phyloP scores from a whole-genome alignment of 1,140 invertebrate genomes.

The Anastrepha obliqua region DNA sequence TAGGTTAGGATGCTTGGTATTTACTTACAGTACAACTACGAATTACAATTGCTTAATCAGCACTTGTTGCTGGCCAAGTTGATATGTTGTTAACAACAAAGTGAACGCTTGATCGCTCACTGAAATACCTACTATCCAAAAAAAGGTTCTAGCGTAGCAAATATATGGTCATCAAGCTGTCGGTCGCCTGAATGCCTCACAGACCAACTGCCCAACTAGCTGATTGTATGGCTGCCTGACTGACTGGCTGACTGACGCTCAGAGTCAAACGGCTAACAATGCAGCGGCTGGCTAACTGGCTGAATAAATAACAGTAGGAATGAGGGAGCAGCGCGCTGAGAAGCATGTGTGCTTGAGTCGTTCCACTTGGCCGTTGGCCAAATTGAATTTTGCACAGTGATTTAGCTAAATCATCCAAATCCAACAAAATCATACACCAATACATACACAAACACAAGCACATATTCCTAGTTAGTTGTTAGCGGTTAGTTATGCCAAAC shows the following conservation, averaged over 20 bases:
- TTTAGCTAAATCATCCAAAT: conserved; percentile 51
- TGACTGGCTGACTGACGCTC: not conserved
- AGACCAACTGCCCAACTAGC: not conserved
- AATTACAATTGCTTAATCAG: conserved; percentile 47
- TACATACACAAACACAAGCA: not conserved
- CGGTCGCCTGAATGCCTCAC: not conserved
- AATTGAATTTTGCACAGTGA: conserved; percentile 53
- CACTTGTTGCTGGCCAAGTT: conserved; percentile 42
- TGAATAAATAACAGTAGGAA: not conserved
- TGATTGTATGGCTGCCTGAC: not conserved
- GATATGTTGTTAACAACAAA: conserved; percentile 47
- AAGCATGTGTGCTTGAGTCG: conserved; percentile 9
- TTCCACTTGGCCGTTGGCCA: conserved; percentile 47
- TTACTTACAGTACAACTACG: conserved; percentile 35
- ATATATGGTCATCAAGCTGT: conserved; percentile 1
- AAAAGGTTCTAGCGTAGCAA: not conserved
- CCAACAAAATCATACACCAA: not conserved
- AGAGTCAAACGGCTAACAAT: not conserved
- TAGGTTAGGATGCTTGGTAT: not conserved
- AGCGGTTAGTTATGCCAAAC: not conserved
- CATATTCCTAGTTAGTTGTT: not conserved
- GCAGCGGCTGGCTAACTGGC: not conserved
- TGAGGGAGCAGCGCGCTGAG: not conserved
- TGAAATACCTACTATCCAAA: conserved; percentile 35
- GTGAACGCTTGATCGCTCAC: conserved; percentile 24